Percentiles rank a stretch among this genome's conserved stretches.
Conservation (phyloP, 2,113 vertebrate genomes). For the Xyrauchen texanus region DNA sequence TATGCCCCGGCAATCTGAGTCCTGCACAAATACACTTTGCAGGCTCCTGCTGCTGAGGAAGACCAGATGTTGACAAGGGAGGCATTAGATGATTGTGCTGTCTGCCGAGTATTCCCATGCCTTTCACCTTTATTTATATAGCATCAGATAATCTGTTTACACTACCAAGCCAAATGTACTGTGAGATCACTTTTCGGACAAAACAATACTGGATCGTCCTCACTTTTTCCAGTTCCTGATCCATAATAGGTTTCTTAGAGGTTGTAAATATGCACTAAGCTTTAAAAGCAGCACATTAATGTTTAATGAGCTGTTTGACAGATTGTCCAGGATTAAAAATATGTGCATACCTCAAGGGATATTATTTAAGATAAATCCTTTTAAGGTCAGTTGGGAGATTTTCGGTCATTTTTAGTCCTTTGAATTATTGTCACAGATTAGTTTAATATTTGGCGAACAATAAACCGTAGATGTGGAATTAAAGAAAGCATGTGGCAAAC, state of each 20-base stretch:
- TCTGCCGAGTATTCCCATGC: conserved; percentile 1
- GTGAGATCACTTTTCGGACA: neutral
- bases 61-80: conserved; percentile 23
- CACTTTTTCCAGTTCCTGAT: neutral
- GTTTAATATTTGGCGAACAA: no score
- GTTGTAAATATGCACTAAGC: neutral
- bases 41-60: conserved; percentile 16
- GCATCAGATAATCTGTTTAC: no score
- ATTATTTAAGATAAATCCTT: no score
- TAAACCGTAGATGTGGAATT: neutral
- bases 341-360: no score
- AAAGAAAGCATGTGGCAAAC: neutral
- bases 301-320: neutral
- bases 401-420: no score
- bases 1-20: neutral
- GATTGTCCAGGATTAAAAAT: neutral
- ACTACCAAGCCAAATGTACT: neutral
- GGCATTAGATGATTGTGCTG: conserved; percentile 5
- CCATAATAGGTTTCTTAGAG: neutral
- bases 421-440: no score
- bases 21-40: neutral
- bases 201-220: neutral
- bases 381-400: no score
- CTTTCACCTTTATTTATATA: neutral
- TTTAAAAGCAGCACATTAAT: no score